Conservation (phyloP, 2,888 invertebrate genomes). For the Laothoe populi region DNA sequence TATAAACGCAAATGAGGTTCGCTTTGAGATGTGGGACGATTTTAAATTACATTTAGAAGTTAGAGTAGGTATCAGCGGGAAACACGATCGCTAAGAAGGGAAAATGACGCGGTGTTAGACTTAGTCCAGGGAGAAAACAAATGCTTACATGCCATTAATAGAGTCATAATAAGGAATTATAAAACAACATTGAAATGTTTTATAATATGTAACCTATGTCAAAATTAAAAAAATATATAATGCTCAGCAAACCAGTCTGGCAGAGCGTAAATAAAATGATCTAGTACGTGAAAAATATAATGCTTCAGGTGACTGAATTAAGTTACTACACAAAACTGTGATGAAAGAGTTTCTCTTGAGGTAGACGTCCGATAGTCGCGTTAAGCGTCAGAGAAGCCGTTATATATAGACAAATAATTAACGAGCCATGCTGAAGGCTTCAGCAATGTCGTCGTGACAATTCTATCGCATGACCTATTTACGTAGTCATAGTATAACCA, state of each 20-base stretch:
- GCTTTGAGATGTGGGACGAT: slow-evolving; percentile 72
- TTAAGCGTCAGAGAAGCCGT: too few relatives aligned
- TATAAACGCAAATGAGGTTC: slow-evolving; percentile 80
- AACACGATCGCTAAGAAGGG: neutral
- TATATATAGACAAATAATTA: too few relatives aligned
- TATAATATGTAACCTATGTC: too few relatives aligned
- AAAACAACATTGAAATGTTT: slow-evolving; percentile 1
- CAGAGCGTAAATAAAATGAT: neutral
- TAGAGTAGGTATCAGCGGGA: slow-evolving; percentile 37
- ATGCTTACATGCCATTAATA: too few relatives aligned
- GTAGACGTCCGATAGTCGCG: too few relatives aligned
- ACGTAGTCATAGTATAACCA: too few relatives aligned
- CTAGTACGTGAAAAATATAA: neutral
- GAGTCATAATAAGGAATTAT: too few relatives aligned
- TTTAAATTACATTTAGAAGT: slow-evolving; percentile 72
- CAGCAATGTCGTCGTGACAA: too few relatives aligned
- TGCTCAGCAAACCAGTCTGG: neutral
- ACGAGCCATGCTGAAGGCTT: too few relatives aligned
- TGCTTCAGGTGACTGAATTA: slow-evolving; percentile 5
- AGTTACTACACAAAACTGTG: neutral
- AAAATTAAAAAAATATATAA: neutral
- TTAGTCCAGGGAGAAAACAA: neutral
- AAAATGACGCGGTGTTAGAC: neutral
- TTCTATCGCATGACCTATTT: too few relatives aligned
- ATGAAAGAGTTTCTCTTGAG: neutral